Base-by-base conservation (phyloP, 1,140 invertebrate species). In the Heliconius nattereri region DNA sequence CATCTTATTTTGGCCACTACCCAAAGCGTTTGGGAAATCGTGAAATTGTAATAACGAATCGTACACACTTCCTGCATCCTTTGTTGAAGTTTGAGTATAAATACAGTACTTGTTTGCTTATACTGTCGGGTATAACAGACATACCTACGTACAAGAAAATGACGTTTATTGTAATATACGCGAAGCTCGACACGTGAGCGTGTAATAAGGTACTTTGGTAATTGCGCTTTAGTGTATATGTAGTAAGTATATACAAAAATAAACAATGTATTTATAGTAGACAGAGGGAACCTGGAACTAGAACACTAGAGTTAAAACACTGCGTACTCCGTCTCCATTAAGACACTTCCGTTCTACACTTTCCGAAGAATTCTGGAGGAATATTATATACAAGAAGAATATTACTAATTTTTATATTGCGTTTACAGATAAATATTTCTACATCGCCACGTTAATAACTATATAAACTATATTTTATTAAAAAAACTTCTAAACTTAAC, bases 11-110 rank as follows among this genome's bases (percentile, higher is more conserved):
- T 81, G 80, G 80, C 80, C 16, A 75, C 35, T 13, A 8, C 35
- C 80, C 80, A 81, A 81, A 75, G 49, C 72, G 45, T 73, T 76
- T 45, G 66, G 74, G 23, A 79, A 76, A 79, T 57, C 74, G 75
- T 49, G n/a, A 57, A 29, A 66, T 66, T 19, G 75, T 32, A 76
- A 52, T 40, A 71, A 76, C 29, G 75, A 71, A 70, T 11, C 26
- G 70, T 72, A 60, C 32, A 66, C 52, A 80, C 74, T 75, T 80
- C 70, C 73, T 80, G 74, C 26, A 76, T 70, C 60, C 75, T 76
- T 70, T 76, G 75, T 76, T 76, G 40, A 19, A 16, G 52, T 76
- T 45, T 20, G n/a, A 66, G 11, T 75, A 26, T 35, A 75, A 57
- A 66, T 66, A n/a, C 54, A 66, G 54, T 66, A 40, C 13, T 72